Conservation (phyloP, 2,888 invertebrate genomes). For the Chrysotoxum bicinctum region DNA sequence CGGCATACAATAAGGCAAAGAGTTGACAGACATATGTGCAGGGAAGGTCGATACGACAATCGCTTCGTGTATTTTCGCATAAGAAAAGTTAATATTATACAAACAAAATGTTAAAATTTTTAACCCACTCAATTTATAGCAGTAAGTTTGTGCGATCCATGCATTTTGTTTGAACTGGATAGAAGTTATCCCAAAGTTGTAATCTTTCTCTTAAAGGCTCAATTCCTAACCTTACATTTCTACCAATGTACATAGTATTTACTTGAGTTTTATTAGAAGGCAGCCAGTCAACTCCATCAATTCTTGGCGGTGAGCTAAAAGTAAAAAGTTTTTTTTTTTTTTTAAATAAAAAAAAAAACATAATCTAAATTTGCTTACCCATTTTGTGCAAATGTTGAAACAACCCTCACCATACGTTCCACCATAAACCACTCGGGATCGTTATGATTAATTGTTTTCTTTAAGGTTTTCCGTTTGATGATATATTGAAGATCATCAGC, state of each 20-base stretch:
- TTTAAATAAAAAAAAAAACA: neutral
- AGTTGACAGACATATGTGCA: too few species aligned
- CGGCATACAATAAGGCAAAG: too few species aligned
- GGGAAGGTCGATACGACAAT: too few species aligned
- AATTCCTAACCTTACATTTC: slow-evolving; percentile 36
- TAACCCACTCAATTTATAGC: too few species aligned
- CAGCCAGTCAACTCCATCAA: slow-evolving; percentile 28
- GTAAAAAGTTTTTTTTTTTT: too few species aligned
- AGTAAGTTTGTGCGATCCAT: too few species aligned
- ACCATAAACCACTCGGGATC: slow-evolving; percentile 80
- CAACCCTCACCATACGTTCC: slow-evolving; percentile 79
- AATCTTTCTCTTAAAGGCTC: slow-evolving; percentile 58
- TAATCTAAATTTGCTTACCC: slow-evolving; percentile 74
- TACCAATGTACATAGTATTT: slow-evolving; percentile 65
- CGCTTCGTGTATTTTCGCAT: too few species aligned
- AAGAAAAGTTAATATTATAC: too few species aligned
- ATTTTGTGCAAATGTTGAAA: slow-evolving; percentile 79
- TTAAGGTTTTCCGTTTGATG: slow-evolving; percentile 74
- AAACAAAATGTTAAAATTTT: too few species aligned
- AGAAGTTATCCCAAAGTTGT: slow-evolving; percentile 66
- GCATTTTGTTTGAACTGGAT: slow-evolving; percentile 22
- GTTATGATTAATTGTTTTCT: slow-evolving; percentile 71
- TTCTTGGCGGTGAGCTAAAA: neutral
- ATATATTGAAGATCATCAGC: too few species aligned
- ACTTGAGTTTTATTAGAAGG: slow-evolving; percentile 12